Percentiles rank a stretch among this genome's conserved stretches.
Conservation (phyloP, 2,888 invertebrate genomes). For the Cloeon dipterum region DNA sequence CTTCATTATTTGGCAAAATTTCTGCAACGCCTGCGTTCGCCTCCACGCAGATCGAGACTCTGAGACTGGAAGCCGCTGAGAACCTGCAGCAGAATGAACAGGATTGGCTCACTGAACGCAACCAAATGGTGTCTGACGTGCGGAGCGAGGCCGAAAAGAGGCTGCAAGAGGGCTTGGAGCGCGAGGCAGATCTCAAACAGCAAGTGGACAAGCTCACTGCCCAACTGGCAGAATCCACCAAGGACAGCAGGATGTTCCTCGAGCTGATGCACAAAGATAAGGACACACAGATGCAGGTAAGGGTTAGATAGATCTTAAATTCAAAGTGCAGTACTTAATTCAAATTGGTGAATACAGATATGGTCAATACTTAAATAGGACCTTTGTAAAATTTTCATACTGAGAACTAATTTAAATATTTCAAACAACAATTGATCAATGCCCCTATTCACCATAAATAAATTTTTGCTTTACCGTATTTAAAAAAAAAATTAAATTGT, state of each 20-base stretch:
- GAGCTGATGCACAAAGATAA: slow-evolving; percentile 18
- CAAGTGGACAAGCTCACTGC: slow-evolving; percentile 11
- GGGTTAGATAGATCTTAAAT: neutral
- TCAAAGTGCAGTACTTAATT: neutral
- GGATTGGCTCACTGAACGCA: neutral
- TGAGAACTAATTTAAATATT: neutral
- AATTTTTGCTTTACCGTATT: neutral
- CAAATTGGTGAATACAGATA: neutral
- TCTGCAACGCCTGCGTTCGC: no score
- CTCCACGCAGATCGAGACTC: no score
- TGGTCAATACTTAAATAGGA: no score
- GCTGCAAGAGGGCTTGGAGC: slow-evolving; percentile 12
- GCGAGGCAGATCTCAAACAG: slow-evolving; percentile 14
- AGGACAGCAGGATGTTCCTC: slow-evolving; percentile 16
- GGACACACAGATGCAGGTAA: slow-evolving; percentile 19
- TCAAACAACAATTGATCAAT: neutral
- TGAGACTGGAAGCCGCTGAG: no score
- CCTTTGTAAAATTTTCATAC: neutral
- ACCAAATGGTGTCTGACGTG: slow-evolving; percentile 10
- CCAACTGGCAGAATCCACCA: slow-evolving; percentile 17
- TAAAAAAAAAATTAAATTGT: slow-evolving; percentile 2
- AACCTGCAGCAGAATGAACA: neutral
- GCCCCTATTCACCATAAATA: neutral
- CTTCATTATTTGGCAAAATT: no score
- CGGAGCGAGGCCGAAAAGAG: slow-evolving; percentile 12